These are phyloP conservation scores for Hetaerina americana DNA, from an alignment of 1,140 invertebrate genomes.

Conservation along the genomic window DNA sequence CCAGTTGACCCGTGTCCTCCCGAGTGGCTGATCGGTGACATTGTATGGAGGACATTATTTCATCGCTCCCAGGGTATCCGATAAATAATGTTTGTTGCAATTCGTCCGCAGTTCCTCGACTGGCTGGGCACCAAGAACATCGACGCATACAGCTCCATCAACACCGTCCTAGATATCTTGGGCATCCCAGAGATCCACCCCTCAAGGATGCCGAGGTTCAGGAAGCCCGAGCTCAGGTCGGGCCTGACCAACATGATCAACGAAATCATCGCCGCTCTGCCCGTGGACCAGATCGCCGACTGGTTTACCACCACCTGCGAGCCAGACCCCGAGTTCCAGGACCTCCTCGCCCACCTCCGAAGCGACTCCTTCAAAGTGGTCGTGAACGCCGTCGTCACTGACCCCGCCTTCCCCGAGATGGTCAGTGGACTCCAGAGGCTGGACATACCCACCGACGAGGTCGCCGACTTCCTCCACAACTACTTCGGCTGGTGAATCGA, in stretches of 20 bases:
- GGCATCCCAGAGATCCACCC: background rate
- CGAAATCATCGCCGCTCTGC: background rate
- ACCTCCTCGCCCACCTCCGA: background rate
- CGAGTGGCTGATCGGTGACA: too few species aligned
- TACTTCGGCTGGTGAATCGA: background rate
- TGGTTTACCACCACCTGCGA: background rate
- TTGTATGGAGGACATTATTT: too few species aligned
- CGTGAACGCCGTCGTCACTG: background rate
- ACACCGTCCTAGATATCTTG: background rate
- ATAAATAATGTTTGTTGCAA: background rate
- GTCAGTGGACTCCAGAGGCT: background rate
- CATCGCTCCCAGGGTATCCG: too few species aligned
- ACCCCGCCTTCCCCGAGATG: background rate
- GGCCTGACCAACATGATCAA: background rate
- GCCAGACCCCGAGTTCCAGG: background rate
- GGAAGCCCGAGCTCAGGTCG: background rate
- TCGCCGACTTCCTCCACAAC: background rate
- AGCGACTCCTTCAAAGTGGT: background rate
- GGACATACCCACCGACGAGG: background rate
- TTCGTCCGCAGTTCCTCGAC: background rate
- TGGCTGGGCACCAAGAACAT: background rate
- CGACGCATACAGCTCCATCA: background rate
- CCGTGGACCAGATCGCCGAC: background rate
- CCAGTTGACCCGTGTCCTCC: too few species aligned
- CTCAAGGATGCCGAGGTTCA: background rate